Conservation (phyloP, 2,888 invertebrate species). For the Dolichomitus sp. region DNA sequence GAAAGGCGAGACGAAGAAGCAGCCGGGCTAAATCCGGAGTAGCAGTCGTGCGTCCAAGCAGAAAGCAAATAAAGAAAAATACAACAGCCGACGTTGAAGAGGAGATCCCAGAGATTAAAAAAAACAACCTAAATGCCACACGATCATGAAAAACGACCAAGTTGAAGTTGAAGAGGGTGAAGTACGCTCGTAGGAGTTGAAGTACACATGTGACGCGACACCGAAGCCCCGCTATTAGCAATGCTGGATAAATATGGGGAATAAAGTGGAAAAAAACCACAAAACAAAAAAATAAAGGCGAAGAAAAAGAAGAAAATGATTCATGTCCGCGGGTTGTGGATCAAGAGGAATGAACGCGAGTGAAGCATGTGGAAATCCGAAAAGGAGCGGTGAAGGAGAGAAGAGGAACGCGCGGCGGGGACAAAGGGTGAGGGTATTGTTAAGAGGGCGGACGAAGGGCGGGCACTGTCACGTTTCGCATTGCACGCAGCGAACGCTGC, state of each 20-base stretch:
- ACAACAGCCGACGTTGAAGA: not conserved
- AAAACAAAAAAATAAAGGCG: not conserved
- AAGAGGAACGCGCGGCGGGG: conserved; percentile 55
- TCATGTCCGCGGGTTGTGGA: conserved; percentile 17
- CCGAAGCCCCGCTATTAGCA: conserved; percentile 17
- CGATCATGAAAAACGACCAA: conserved; percentile 13
- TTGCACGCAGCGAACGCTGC: conserved; percentile 82
- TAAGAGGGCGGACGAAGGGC: conserved; percentile 76
- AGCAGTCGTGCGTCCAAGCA: conserved; percentile 10
- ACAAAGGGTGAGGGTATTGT: conserved; percentile 79
- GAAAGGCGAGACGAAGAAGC: not conserved
- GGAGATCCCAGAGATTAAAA: not conserved
- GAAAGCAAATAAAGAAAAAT: conserved; percentile 3
- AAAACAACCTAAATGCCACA: not conserved
- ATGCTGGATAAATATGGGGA: conserved; percentile 11
- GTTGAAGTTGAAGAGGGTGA: conserved; percentile 31
- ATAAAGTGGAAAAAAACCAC: conserved; percentile 13
- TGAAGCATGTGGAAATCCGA: conserved; percentile 13
- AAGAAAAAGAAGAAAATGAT: conserved; percentile 28
- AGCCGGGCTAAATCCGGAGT: not conserved
- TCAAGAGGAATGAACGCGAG: conserved; percentile 34
- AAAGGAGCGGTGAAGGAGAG: conserved; percentile 34
- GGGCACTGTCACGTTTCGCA: conserved; percentile 84
- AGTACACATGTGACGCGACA: not conserved
- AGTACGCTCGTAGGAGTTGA: not conserved